Base-by-base conservation (phyloP, 2,113 vertebrate genomes). In the Neofelis nebulosa region DNA sequence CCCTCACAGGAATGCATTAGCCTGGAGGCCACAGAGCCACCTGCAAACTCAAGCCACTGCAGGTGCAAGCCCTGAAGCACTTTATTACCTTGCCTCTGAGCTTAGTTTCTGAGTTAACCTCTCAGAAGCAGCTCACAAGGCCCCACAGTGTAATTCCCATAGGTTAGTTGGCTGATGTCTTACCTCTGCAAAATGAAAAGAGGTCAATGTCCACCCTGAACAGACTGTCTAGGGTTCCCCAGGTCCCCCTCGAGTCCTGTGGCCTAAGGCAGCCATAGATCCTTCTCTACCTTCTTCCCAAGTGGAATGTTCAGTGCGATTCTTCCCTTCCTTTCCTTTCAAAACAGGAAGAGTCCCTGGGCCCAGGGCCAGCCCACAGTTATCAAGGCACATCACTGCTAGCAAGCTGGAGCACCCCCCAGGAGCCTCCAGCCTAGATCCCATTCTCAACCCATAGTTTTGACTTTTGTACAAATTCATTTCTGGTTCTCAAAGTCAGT, bases 381-480 rank as follows among this genome's bases (percentile, higher is more conserved):
- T 79, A 38, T 97, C 94, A 97, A 98, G 97, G 98, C 95, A 97
- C 96, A 91, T 96, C 57, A 14, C 90, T 73, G 52, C 84, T 90
- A 85, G 68, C 90, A 73, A 89, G 94, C 86, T 78, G 92, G 65
- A 21, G 33, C 87, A 16, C 33, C 14, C 63, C 57, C 68, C 74
- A 55, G 61, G 23, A 63, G 55, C 23, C 68, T 38, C 84, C 65
- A 71, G 50, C 69, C 86, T 45, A 66, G 63, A 76, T 55, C 50
- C 71, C 29, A 6, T 73, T 41, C 91, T 83, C 84, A 52, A 27
- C 45, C 90, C 63, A 10, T 33, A 81, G 65, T 63, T 88, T 63
- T 78, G 33, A 84, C 90, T 94, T 83, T 31, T 36, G 5, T 33
- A 94, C 71, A 84, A 36, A 94, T 65, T 87, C 9, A 68, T 31